Evolutionary conservation across 2,797 vertebrate species (phyloP), one percentile per base, ranked within the genome.

Genomic region (Cetoscarus ocellatus): DNA sequence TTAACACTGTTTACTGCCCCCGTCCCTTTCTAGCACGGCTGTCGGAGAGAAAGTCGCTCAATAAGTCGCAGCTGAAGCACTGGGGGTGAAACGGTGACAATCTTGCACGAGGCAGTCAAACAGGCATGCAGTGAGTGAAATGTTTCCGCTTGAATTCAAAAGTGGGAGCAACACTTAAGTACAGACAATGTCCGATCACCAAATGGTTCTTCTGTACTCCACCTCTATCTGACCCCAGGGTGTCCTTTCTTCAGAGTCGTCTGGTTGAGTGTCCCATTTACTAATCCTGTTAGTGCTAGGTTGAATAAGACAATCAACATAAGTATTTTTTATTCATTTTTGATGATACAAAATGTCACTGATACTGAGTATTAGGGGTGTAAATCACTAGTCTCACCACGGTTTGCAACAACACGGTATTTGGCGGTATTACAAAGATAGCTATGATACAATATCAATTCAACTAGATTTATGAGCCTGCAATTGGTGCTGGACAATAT

Each of bases 1-100:
- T 76, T 55, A 86, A 83, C 79, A 75, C 61, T 76, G 80, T 86
- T 86, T 87, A 88, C 83, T 55, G 61, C 80, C 73, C 39, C 74
- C 39, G 8, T 84, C 9, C 35, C 35, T 54, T 75, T 73, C 61
- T 69, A 61, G 75, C 75, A 57, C 77, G 52, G 70, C 70, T 81
- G 81, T 71, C 72, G 65, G 67, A 72, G 77, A 75, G 77, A 67
- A 80, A 86, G 80, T 85, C 75, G 45, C 77, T 86, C 82, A 77
- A 61, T 79, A 82, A 86, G 79, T 83, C 19, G 48, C 78, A 70
- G 78, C 80, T 50, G 68, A 75, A 83, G 81, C 65, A 75, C 78
- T 65, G 35, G 15, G 68, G 75, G 75, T 82, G 70, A 80, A 87
- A 84, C 27, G 55, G 57, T 76, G 76, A 82, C 79, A 86, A 73